Conservation (phyloP, 2,113 vertebrate species). For the Arizona elegans region DNA sequence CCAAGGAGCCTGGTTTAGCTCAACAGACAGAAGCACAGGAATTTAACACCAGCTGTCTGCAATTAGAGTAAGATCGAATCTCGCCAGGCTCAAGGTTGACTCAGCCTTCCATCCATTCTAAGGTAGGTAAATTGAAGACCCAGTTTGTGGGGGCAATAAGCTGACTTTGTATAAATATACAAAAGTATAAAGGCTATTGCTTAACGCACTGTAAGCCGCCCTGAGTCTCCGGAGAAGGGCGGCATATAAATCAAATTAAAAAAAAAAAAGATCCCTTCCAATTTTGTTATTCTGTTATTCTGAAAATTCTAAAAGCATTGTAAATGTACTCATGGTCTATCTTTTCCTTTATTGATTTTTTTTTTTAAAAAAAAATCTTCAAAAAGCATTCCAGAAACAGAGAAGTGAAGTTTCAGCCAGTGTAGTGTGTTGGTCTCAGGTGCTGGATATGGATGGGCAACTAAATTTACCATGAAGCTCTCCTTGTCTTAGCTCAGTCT, state of each 20-base stretch:
- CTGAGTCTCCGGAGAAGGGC: too few relatives aligned
- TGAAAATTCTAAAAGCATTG: background rate
- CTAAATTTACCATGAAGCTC: background rate
- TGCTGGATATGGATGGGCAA: background rate
- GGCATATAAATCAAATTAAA: too few relatives aligned
- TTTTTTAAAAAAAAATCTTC: background rate
- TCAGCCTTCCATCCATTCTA: too few relatives aligned
- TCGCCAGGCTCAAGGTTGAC: too few relatives aligned
- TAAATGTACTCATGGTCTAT: background rate
- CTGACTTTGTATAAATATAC: too few relatives aligned
- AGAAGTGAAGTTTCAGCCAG: background rate
- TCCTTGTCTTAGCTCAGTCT: background rate
- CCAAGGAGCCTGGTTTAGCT: background rate
- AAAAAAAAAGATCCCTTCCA: background rate
- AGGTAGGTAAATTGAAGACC: too few relatives aligned
- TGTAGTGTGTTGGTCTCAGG: background rate
- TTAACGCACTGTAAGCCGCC: too few relatives aligned
- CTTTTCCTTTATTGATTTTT: background rate
- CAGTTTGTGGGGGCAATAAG: too few relatives aligned
- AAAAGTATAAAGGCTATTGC: too few relatives aligned
- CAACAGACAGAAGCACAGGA: too few relatives aligned
- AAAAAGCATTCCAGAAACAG: background rate
- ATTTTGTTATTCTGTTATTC: background rate
- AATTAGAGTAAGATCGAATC: too few relatives aligned
- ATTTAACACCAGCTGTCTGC: too few relatives aligned